phyloP scores from a whole-genome alignment of 2,888 invertebrate genomes.

The Ennomos fuscantarius region DNA sequence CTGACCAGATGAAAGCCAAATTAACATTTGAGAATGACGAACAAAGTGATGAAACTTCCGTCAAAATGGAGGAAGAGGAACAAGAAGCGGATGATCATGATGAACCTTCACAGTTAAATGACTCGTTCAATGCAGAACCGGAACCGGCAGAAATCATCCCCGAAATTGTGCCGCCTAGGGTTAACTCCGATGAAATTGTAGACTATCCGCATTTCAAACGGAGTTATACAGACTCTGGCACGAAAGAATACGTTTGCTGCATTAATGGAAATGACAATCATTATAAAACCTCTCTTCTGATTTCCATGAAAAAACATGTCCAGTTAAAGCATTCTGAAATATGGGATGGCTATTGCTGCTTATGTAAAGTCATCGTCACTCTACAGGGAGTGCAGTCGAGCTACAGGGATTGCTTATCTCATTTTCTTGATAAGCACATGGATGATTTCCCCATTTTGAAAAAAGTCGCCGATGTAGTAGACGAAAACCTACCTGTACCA shows the following conservation, averaged over 20 bases:
- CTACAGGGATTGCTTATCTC: constrained; percentile 72
- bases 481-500: constrained; percentile 22
- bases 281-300: constrained; percentile 70
- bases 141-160: constrained; percentile 14
- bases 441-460: constrained; percentile 69
- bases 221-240: constrained; percentile 54
- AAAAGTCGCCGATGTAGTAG: constrained; percentile 36
- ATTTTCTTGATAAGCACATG: constrained; percentile 73
- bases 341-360: constrained; percentile 85
- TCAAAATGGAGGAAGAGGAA: constrained; percentile 40
- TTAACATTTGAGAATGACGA: constrained; percentile 65
- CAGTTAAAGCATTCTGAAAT: constrained; percentile 69
- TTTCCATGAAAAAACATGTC: constrained; percentile 77
- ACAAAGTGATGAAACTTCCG: constrained; percentile 28
- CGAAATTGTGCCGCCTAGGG: constrained; percentile 11
- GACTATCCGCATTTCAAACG: constrained; percentile 71
- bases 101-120: constrained; percentile 28
- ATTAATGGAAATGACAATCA: constrained; percentile 67
- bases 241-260: constrained; percentile 73
- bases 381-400: constrained; percentile 61
- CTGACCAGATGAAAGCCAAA: constrained; percentile 58
- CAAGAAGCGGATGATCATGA: constrained; percentile 36
- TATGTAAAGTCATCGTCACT: constrained; percentile 78
- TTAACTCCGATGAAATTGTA: constrained; percentile 45
- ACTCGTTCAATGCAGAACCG: constrained; percentile 18